Percentiles rank a stretch among this genome's conserved stretches.
phyloP scores from a whole-genome alignment of 2,113 vertebrate genomes.

The Peromyscus maniculatus region DNA sequence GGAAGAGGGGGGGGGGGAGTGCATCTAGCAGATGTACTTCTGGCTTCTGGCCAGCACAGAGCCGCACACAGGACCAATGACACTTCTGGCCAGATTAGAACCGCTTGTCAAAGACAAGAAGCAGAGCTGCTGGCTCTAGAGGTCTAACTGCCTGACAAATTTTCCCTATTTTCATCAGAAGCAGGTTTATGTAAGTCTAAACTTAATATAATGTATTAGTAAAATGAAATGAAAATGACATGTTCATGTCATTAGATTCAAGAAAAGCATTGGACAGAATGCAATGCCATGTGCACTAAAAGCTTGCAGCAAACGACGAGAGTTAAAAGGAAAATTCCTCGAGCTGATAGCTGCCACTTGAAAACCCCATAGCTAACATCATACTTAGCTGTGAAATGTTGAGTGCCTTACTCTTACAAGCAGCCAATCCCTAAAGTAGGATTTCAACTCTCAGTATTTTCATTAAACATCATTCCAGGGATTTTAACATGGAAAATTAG shows the following conservation, averaged over 20 bases:
- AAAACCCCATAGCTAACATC: neutral
- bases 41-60: neutral
- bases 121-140: neutral
- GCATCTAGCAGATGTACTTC: neutral
- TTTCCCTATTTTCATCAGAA: neutral
- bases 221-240: neutral
- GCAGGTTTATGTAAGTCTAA: neutral
- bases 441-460: neutral
- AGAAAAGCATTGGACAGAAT: neutral
- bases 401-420: neutral
- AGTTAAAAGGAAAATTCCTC: neutral
- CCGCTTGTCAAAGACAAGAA: neutral
- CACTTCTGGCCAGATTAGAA: neutral
- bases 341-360: neutral
- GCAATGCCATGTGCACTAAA: neutral
- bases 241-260: neutral
- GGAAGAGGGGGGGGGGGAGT: neutral
- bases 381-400: neutral
- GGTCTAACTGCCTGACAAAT: neutral
- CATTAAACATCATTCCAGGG: neutral
- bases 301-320: neutral
- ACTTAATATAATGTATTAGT: neutral
- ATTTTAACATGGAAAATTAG: neutral
- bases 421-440: neutral
- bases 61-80: neutral